A percentile compares a stretch with the other conserved stretches of the same genome.
Conservation (phyloP, 1,140 invertebrate species). For the Tetranychus cinnabarinus region DNA sequence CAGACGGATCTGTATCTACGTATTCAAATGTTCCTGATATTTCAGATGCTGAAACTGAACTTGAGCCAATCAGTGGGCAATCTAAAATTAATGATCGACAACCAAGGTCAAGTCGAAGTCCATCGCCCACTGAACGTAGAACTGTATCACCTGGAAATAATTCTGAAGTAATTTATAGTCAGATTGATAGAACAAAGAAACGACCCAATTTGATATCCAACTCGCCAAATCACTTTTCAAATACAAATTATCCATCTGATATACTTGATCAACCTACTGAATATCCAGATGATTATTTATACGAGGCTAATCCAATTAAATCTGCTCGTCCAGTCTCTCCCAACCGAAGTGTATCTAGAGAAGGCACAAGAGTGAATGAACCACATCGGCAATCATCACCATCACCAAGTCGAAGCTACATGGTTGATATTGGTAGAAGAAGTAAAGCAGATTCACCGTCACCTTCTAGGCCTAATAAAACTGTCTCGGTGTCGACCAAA, state of each 20-base stretch:
- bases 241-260: neutral
- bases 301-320: neutral
- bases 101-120: neutral
- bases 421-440: neutral
- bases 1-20: conserved; percentile 6
- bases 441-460: neutral
- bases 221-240: neutral
- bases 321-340: neutral
- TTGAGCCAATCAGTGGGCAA: no score
- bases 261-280: neutral
- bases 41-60: neutral
- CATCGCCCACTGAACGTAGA: no score
- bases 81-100: neutral
- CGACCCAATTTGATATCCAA: neutral
- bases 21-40: conserved; percentile 7
- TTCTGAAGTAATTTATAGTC: conserved; percentile 8
- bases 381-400: neutral
- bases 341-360: neutral
- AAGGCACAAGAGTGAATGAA: neutral
- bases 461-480: neutral
- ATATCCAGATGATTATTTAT: neutral
- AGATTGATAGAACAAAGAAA: conserved; percentile 6
- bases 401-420: neutral
- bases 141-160: neutral
- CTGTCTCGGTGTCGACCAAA: neutral